Evolutionary conservation across 2,113 vertebrate genomes (phyloP).

Genomic region (Verasper variegatus): DNA sequence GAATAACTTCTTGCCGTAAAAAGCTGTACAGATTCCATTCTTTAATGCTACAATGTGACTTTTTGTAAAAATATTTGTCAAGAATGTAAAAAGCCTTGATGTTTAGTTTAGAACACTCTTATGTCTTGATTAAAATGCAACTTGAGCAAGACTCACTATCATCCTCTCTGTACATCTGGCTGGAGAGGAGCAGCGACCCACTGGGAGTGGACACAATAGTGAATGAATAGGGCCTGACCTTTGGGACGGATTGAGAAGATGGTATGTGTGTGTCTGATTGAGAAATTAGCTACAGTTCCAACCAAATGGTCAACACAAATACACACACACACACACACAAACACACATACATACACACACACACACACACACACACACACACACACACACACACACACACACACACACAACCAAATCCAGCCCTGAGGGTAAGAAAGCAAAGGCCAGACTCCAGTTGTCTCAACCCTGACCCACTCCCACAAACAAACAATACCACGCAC

Average conservation of each 20-base stretch:
- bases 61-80: not conserved
- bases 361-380: slow-evolving; percentile 34
- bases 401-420: slow-evolving; percentile 57
- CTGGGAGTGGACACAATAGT: slow-evolving; percentile 74
- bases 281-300: slow-evolving; percentile 82
- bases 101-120: slow-evolving; percentile 35
- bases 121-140: slow-evolving; percentile 68
- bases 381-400: slow-evolving; percentile 36
- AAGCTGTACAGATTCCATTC: not conserved
- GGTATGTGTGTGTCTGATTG: slow-evolving; percentile 80
- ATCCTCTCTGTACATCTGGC: slow-evolving; percentile 68
- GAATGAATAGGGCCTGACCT: slow-evolving; percentile 76
- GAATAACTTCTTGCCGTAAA: not conserved
- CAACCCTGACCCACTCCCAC: slow-evolving; percentile 78
- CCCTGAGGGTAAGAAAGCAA: slow-evolving; percentile 78
- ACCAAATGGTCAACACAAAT: slow-evolving; percentile 76
- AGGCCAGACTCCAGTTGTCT: slow-evolving; percentile 84
- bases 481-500: slow-evolving; percentile 70
- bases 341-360: slow-evolving; percentile 33
- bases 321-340: slow-evolving; percentile 43
- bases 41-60: not conserved
- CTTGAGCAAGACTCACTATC: slow-evolving; percentile 62
- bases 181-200: slow-evolving; percentile 66
- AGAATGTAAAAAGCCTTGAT: slow-evolving; percentile 21
- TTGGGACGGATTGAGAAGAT: slow-evolving; percentile 72